Base-by-base conservation (phyloP, 1,140 invertebrate species). In the Orius laevigatus region DNA sequence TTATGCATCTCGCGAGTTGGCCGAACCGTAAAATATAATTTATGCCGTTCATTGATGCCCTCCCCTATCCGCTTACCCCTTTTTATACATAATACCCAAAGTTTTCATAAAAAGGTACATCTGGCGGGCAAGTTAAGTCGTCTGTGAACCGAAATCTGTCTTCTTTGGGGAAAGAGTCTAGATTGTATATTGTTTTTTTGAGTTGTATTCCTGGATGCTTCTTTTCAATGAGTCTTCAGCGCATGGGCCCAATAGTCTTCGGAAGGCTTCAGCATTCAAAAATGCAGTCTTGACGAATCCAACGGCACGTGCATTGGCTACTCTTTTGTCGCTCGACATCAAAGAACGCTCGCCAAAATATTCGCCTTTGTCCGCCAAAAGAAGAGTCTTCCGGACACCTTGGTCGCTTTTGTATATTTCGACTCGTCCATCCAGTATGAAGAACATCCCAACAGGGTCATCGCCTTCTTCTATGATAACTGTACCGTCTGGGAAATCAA, bases 301-400 rank as follows among this genome's bases (percentile, higher is more conserved):
- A 39, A 78, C 75, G 54, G 84, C 82, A 66, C 86, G 89, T 41
- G 82, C 88, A 42, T 89, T 91, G 51, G 92, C 92, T 52, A 91
- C 91, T 59, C 92, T 76, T 48, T 90, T 89, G 70, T 92, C 86
- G 65, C 94, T 88, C 60, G 90, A 96, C 48, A 96, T 84, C 57
- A 97, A 73, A 55, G 90, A 91, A 63, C 94, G 66, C 70, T 95
- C 91, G 50, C 92, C 92, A 70, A 96, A 91, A 67, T 94, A 95
- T 41, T 83, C 84, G 52, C 90, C 89, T 57, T 78, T 77, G 36
- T 68, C 63, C 52, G 76, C 62, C 48, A 69, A 66, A 57, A 71
- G 75, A 43, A 75, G 65, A 70, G 74, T 55, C 35, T 53, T 76
- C 66, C 88, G 82, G 56, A 76, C 71, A 53, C 80, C 79, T 55